Percentiles rank a stretch among this genome's conserved stretches.
Evolutionary conservation across 2,888 invertebrate species (phyloP).

Genomic region (Xanthorhoe designata): DNA sequence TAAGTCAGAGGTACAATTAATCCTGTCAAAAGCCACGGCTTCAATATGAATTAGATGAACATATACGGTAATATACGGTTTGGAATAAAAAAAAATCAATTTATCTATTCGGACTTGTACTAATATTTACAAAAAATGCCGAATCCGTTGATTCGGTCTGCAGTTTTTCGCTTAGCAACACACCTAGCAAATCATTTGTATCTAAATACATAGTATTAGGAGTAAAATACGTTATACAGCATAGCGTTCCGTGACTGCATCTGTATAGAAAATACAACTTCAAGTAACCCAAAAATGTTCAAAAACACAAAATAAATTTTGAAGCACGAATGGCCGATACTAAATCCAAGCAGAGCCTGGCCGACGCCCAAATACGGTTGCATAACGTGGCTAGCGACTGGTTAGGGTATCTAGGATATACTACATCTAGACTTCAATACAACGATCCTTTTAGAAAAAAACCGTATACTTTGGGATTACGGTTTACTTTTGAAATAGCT

Average conservation of each 20-base stretch:
- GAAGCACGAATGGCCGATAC: conserved; percentile 44
- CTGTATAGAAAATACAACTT: background rate
- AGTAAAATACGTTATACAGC: background rate
- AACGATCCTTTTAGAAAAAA: background rate
- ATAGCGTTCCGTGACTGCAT: background rate
- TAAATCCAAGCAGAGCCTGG: conserved; percentile 51
- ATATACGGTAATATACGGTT: no score
- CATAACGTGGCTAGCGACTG: conserved; percentile 34
- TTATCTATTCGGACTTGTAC: no score
- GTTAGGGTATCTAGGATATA: conserved; percentile 24
- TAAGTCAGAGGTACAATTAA: no score
- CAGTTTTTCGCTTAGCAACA: no score
- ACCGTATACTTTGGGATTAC: background rate
- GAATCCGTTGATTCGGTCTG: no score
- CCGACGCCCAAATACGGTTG: conserved; percentile 52
- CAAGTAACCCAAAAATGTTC: conserved; percentile 42
- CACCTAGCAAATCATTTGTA: no score
- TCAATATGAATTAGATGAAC: no score
- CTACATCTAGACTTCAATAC: conserved; percentile 13
- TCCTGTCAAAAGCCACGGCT: no score
- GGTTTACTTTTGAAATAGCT: background rate
- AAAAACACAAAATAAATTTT: conserved; percentile 51
- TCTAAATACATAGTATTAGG: no score
- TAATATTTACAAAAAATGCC: no score
- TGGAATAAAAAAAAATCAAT: no score